phyloP scores from a whole-genome alignment of 2,113 vertebrate species.

The Tragelaphus strepsiceros region DNA sequence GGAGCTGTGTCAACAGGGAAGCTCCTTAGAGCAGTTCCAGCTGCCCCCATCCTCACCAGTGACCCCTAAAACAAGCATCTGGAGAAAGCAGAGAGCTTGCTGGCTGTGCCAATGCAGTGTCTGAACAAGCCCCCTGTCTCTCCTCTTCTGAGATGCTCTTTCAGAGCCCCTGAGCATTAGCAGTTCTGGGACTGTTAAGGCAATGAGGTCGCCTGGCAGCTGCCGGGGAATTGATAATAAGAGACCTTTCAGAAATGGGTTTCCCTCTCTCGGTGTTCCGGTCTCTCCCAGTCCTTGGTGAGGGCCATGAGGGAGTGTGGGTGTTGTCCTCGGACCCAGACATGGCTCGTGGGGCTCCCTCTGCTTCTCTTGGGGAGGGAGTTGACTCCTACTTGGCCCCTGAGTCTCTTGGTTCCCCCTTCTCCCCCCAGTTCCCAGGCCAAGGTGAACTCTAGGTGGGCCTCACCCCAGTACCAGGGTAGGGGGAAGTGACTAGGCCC shows the following conservation, averaged over 20 bases:
- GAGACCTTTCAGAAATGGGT: neutral
- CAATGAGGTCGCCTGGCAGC: neutral
- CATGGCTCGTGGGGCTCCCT: neutral
- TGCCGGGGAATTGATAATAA: neutral
- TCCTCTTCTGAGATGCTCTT: neutral
- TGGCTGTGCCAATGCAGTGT: rapidly evolving
- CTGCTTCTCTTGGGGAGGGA: neutral
- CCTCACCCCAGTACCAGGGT: neutral
- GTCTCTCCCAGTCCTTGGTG: neutral
- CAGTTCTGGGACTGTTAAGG: too few species aligned
- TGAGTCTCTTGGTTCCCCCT: neutral
- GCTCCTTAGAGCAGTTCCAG: neutral
- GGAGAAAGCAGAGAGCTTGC: neutral
- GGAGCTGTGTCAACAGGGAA: neutral
- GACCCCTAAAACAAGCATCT: neutral
- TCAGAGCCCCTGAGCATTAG: neutral
- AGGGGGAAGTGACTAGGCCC: neutral
- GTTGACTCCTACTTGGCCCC: neutral
- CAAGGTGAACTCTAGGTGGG: neutral
- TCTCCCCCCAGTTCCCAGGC: neutral
- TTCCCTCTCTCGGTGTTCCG: neutral
- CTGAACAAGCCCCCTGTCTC: too few species aligned
- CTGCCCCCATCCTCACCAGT: neutral
- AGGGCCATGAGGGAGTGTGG: rapidly evolving
- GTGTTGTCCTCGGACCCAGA: neutral